phyloP scores from a whole-genome alignment of 2,113 vertebrate genomes.

The Saguinus imperator region DNA sequence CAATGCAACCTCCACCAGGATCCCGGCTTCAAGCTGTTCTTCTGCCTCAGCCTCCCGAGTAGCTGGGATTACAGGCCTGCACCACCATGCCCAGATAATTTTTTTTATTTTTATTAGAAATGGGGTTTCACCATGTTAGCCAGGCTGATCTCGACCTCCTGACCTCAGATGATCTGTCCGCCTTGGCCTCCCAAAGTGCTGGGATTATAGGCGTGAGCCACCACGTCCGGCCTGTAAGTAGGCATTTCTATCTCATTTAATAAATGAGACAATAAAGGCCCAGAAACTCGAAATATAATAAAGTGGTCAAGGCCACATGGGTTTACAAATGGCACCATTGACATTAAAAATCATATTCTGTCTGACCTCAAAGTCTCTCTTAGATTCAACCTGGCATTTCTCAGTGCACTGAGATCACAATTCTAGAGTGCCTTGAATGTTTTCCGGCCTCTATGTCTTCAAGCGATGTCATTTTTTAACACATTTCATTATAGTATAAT shows the following conservation, averaged over 20 bases:
- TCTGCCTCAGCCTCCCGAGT: too few relatives aligned
- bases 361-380: background rate
- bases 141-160: too few relatives aligned
- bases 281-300: background rate
- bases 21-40: too few relatives aligned
- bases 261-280: background rate
- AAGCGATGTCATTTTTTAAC: background rate
- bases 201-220: too few relatives aligned
- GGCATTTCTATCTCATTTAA: background rate
- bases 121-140: too few relatives aligned
- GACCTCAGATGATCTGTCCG: too few relatives aligned
- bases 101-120: too few relatives aligned
- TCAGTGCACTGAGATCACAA: background rate
- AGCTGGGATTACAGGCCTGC: too few relatives aligned
- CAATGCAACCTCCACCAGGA: too few relatives aligned
- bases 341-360: background rate
- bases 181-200: too few relatives aligned
- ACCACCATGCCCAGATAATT: too few relatives aligned
- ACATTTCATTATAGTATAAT: background rate
- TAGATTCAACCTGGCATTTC: background rate
- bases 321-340: background rate
- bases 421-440: background rate
- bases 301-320: background rate
- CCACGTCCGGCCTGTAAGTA: background rate
- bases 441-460: background rate